Evolutionary conservation across 2,888 invertebrate species (phyloP).

Genomic region (Troides aeacus): DNA sequence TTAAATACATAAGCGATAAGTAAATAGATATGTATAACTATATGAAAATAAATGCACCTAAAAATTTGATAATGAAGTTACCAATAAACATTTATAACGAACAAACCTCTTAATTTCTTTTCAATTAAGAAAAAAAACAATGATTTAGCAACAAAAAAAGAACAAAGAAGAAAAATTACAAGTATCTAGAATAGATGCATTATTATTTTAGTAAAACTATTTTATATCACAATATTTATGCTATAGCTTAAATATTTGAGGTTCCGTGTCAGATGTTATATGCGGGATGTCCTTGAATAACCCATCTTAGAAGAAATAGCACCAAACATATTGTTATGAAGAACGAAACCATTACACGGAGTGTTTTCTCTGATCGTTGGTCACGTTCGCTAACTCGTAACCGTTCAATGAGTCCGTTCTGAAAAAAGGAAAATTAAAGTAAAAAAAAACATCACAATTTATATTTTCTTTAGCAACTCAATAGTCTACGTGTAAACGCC

Average conservation of each 20-base stretch:
- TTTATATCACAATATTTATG: conserved; percentile 2
- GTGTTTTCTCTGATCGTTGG: conserved; percentile 64
- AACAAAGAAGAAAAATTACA: not conserved
- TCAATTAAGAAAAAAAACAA: not conserved
- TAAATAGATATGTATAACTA: not conserved
- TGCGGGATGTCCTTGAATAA: conserved; percentile 60
- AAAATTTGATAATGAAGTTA: not conserved
- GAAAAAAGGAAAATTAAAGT: conserved; percentile 39
- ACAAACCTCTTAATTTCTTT: not conserved
- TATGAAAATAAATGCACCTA: not conserved
- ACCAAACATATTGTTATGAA: conserved; percentile 60
- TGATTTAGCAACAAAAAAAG: not conserved
- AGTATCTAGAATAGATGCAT: no score
- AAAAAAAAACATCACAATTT: no score
- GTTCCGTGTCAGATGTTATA: conserved; percentile 34
- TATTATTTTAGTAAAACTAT: not conserved
- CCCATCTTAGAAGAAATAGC: conserved; percentile 66
- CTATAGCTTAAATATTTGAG: not conserved
- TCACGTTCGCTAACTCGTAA: conserved; percentile 69
- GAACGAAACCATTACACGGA: conserved; percentile 63
- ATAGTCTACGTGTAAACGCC: no score
- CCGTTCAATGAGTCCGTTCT: conserved; percentile 71
- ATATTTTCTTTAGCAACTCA: no score
- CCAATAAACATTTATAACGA: not conserved
- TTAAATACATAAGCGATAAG: not conserved